Percentiles rank a stretch among this genome's conserved stretches.
phyloP scores from a whole-genome alignment of 2,888 invertebrate genomes.

The Catocala nupta region DNA sequence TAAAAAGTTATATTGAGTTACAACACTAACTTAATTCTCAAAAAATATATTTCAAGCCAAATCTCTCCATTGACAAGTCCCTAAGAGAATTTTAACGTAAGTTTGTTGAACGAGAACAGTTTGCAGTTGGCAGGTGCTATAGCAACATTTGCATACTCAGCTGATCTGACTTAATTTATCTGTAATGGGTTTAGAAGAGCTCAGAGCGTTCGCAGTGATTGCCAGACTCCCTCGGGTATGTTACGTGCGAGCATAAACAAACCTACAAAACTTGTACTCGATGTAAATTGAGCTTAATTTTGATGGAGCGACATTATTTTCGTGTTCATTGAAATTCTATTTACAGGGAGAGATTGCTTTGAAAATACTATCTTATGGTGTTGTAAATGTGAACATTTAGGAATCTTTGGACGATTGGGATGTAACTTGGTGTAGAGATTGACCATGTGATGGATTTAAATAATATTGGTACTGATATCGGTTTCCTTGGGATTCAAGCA shows the following conservation, averaged over 20 bases:
- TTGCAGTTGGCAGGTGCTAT: slow-evolving; percentile 43
- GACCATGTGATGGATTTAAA: too few species aligned
- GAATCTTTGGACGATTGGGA: too few species aligned
- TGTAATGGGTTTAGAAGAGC: slow-evolving; percentile 81
- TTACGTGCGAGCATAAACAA: slow-evolving; percentile 50
- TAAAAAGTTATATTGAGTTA: too few species aligned
- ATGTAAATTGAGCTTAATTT: slow-evolving; percentile 25
- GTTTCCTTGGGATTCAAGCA: too few species aligned
- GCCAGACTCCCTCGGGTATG: slow-evolving; percentile 76
- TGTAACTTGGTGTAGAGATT: too few species aligned
- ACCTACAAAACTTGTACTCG: slow-evolving; percentile 42
- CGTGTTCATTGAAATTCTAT: slow-evolving; percentile 23
- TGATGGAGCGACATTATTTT: slow-evolving; percentile 18
- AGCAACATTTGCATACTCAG: slow-evolving; percentile 64
- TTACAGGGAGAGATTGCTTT: slow-evolving; percentile 5
- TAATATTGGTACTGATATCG: too few species aligned
- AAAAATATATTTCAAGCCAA: slow-evolving; percentile 8
- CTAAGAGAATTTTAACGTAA: slow-evolving; percentile 40
- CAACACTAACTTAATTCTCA: background rate
- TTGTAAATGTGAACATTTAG: too few species aligned
- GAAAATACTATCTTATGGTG: background rate
- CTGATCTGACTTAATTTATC: slow-evolving; percentile 80
- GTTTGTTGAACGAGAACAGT: slow-evolving; percentile 41
- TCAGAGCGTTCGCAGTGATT: slow-evolving; percentile 74
- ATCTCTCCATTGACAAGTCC: slow-evolving; percentile 17